Percentiles rank a stretch among this genome's conserved stretches.
Evolutionary conservation across 1,140 invertebrate species (phyloP).

Genomic region (Ips nitidus): DNA sequence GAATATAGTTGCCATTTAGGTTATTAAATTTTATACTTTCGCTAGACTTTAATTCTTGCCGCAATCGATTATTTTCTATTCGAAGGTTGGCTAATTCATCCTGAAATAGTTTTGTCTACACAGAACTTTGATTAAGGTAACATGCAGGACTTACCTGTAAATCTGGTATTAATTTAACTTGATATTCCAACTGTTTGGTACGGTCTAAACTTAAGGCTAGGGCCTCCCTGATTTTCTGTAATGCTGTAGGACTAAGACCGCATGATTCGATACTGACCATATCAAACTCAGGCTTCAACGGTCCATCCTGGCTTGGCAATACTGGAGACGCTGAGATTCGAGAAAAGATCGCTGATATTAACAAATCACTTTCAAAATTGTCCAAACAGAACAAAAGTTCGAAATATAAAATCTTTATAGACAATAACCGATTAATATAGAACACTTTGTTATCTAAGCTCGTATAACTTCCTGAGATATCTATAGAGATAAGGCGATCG

Average conservation of each 20-base stretch:
- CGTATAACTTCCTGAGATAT: conserved; percentile 15
- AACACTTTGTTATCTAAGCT: conserved; percentile 8
- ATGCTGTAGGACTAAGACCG: conserved; percentile 43
- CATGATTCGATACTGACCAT: conserved; percentile 46
- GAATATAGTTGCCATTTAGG: conserved; percentile 50
- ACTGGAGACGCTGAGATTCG: conserved; percentile 29
- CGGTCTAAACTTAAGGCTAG: conserved; percentile 77
- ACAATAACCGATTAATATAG: conserved; percentile 9
- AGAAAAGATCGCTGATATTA: not conserved
- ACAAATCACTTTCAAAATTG: conserved; percentile 37
- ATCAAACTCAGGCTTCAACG: conserved; percentile 43
- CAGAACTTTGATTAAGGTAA: no score
- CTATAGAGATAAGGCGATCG: conserved; percentile 38
- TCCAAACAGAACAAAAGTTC: conserved; percentile 36
- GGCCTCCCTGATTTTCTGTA: conserved; percentile 68
- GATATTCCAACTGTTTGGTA: conserved; percentile 79
- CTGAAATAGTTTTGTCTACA: conserved; percentile 16
- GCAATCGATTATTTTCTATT: conserved; percentile 71
- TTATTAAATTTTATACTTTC: conserved; percentile 51
- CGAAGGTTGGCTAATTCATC: conserved; percentile 68
- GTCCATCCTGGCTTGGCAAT: conserved; percentile 40
- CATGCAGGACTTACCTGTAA: conserved; percentile 62
- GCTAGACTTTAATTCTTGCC: conserved; percentile 59
- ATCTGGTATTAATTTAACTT: conserved; percentile 81
- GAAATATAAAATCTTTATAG: conserved; percentile 19